Base-by-base conservation (phyloP, 2,797 vertebrate species). In the Pogoniulus pusillus region DNA sequence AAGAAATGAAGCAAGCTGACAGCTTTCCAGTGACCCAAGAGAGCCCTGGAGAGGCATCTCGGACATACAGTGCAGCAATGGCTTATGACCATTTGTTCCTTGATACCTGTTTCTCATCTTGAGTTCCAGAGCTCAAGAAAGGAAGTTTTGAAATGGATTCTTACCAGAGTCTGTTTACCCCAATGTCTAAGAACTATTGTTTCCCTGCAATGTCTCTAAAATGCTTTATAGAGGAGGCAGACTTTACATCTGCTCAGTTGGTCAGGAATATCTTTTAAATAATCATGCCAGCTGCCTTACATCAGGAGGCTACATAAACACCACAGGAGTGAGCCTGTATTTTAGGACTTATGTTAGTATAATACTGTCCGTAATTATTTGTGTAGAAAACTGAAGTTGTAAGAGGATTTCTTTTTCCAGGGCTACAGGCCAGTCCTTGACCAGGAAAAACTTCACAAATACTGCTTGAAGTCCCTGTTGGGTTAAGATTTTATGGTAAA, bases 401-500 rank as follows among this genome's bases (percentile, higher is more conserved):
- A 73, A 55, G 6, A 37, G 1, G n/a, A 60, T 66, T 57, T 62
- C 6, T 60, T 57, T 66, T 90, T 59, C 60, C 92, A 98, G 98
- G 98, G 97, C 43, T 97, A 92, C 94, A 97, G 96, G 22, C 98
- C 98, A 74, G 97, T 97, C 1, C 23, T 98, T 91, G 95, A 97
- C 35, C 97, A 98, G 91, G 98, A 98, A 93, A 97, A 97, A 37
- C 93, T 92, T 68, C 98, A 98, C 72, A 95, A 97, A 22, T 93
- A 73, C 1, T 98, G 98, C 79, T 89, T 91, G 0, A 92, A 75
- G 9, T 97, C 96, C 7, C 53, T 96, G 18, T 95, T 98, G n/a
- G 90, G 98, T 12, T 98, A 98, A 35, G 97, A 98, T 89, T 98
- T 98, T 87, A 88, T 94, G 72, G 96, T 98, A 88, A 98, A 96